These are phyloP conservation scores for Procambarus virginalis DNA, from an alignment of 1,140 invertebrate species.

Conservation along the genomic window DNA sequence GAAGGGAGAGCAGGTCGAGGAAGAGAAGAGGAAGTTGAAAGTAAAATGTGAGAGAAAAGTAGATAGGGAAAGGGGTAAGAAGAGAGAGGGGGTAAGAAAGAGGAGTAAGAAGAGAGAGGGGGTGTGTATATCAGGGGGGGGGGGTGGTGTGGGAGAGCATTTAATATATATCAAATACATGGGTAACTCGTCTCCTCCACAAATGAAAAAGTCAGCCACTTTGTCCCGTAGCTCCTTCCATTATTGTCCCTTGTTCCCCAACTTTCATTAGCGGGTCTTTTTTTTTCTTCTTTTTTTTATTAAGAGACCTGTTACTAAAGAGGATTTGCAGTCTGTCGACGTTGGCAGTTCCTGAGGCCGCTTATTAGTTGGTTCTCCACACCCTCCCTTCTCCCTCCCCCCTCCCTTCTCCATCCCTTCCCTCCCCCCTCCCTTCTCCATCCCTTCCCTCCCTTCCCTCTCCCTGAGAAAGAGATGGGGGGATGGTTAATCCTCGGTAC, in stretches of 20 bases:
- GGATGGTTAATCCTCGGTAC: not conserved
- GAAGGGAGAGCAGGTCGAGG: too few species aligned
- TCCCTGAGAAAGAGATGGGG: not conserved
- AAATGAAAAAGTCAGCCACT: slow-evolving; percentile 53
- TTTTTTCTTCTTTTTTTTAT: slow-evolving; percentile 25
- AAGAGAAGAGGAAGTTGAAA: too few species aligned
- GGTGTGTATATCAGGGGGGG: too few species aligned
- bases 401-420: not conserved
- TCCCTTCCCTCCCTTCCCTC: not conserved
- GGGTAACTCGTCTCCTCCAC: slow-evolving; percentile 28
- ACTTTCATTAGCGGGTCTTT: slow-evolving; percentile 55
- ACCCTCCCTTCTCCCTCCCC: not conserved
- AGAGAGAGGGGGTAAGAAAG: too few species aligned
- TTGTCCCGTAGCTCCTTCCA: slow-evolving; percentile 47
- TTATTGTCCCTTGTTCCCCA: slow-evolving; percentile 63
- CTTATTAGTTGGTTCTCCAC: slow-evolving; percentile 30
- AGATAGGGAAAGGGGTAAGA: too few species aligned
- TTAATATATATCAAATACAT: slow-evolving; percentile 56
- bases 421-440: not conserved
- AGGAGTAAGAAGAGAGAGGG: too few species aligned
- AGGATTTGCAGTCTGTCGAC: slow-evolving; percentile 59
- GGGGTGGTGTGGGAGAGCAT: not conserved
- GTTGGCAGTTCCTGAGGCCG: slow-evolving; percentile 54
- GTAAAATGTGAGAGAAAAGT: too few species aligned
- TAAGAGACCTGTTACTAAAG: slow-evolving; percentile 54